Evolutionary conservation across 2,888 invertebrate genomes (phyloP).

Genomic region (Stenotaenia linearis): DNA sequence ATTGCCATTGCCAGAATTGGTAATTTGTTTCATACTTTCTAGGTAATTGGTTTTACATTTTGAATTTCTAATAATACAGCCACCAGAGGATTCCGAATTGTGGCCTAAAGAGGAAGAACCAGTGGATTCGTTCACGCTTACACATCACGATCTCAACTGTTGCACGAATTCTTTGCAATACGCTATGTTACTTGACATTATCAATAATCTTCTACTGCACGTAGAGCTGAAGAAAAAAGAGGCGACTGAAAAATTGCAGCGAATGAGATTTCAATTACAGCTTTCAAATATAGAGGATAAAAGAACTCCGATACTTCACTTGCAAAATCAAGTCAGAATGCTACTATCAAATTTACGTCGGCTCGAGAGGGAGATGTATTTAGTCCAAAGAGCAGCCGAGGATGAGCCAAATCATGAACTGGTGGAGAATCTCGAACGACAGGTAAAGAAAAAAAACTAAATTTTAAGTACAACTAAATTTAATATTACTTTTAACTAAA

Average conservation of each 20-base stretch:
- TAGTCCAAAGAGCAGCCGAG: conserved; percentile 71
- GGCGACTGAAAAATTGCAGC: conserved; percentile 76
- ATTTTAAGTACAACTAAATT: neutral
- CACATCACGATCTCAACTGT: conserved; percentile 98
- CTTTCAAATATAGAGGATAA: conserved; percentile 87
- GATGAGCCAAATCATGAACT: conserved; percentile 60
- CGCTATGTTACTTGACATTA: conserved; percentile 93
- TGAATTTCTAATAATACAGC: too few relatives aligned
- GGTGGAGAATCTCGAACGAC: conserved; percentile 64
- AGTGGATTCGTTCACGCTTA: conserved; percentile 92
- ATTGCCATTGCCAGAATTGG: too few relatives aligned
- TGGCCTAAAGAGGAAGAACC: conserved; percentile 80
- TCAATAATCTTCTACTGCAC: conserved; percentile 92
- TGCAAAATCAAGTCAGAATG: conserved; percentile 68
- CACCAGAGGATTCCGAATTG: conserved; percentile 54
- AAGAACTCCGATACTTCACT: conserved; percentile 78
- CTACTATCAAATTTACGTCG: conserved; percentile 74
- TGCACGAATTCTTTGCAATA: conserved; percentile 92
- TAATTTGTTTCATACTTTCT: too few relatives aligned
- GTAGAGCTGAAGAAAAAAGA: conserved; percentile 94
- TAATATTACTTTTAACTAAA: conserved; percentile 42
- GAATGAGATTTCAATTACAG: conserved; percentile 91
- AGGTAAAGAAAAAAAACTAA: conserved; percentile 48
- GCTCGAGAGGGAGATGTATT: conserved; percentile 81
- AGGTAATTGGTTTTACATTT: too few relatives aligned